Base-by-base conservation (phyloP, 2,797 vertebrate species). In the Notamacropus eugenii region DNA sequence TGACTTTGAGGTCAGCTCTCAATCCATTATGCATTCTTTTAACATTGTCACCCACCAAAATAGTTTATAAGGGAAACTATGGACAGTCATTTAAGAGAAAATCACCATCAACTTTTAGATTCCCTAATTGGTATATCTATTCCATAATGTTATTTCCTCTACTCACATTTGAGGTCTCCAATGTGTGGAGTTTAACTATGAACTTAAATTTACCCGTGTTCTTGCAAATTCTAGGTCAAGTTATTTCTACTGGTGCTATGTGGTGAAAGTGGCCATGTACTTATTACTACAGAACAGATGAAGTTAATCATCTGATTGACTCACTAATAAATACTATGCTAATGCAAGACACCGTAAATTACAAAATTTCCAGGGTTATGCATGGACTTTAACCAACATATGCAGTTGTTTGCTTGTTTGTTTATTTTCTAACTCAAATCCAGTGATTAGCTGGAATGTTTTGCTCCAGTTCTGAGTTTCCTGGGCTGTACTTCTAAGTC, bases 181-280 rank as follows among this genome's bases (percentile, higher is more conserved):
- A 82, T 82, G 22, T 10, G 22, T 82, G 40, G 74, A 46, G 9
- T 9, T 46, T 82, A 82, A 46, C 46, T 24, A 46, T 11, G 2
- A 3, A 82, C 3, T 82, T 46, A 82, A 82, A 82, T 82, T 46
- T 82, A 82, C 40, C 74, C 22, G 1, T 28, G 31, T 8, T 6
- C 2, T 5, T 40, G 0, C 1, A 2, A 6, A 31, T 5, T 16
- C 31, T 27, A 34, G 14, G n/a, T 54, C 46, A 4, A 31, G 13
- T 8, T 28, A 22, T 28, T 3, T 4, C 0, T 11, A 6, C 0
- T 1, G 27, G 4, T 4, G 4, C 10, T 55, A 6, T 40, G 31
- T 46, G 16, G 31, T 55, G 22, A 19, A 34, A 31, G 8, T 5
- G 2, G 10, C 27, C 34, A 4, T 1, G 6, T 5, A 27, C 0